Evolutionary conservation across 2,888 invertebrate genomes (phyloP), one percentile per base, ranked within the genome.

Genomic region (Acleris laterana): DNA sequence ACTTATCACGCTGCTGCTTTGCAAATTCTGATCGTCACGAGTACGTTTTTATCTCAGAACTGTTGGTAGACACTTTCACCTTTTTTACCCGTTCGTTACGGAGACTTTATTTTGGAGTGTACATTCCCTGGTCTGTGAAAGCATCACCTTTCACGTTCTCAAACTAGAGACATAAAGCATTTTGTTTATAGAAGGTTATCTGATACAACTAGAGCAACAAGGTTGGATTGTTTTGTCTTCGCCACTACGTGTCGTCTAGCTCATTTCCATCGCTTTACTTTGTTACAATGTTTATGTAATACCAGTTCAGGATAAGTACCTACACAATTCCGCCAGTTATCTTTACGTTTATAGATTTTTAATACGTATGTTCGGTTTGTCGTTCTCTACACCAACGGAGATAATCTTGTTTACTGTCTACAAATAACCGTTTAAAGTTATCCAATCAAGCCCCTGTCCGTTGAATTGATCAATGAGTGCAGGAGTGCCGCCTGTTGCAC

Each of bases 161-260:
- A 46, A 22, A 6, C 22, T 16, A 42, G 9, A 22, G 16, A 7
- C 22, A 13, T 16, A 44, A 44, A 44, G 44, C 44, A 44, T 16
- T 59, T 19, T 49, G 53, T 60, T 53, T 52, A 59, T 42, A 49
- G 46, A 64, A 38, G 28, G 19, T 20, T 46, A 55, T 55, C 59
- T 60, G 1, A 25, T 55, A 49, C 59, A 58, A 20, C 53, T 42
- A 55, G 49, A 53, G 42, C 64, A 59, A 64, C 63, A 60, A 64
- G 49, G 64, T 64, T 60, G 53, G 28, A 49, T 50, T 65, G 65
- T 65, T 65, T 61, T 65, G 65, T 65, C 65, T 65, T 65, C 56
- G 50, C 28, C 46, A 49, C 64, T 9, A 53, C 60, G 56, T 56
- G 56, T 56, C 56, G 55, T 32, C 50, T 61, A 65, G 60, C 49